Evolutionary conservation across 2,888 invertebrate genomes (phyloP).

Genomic region (Lepidochitona cinerea): DNA sequence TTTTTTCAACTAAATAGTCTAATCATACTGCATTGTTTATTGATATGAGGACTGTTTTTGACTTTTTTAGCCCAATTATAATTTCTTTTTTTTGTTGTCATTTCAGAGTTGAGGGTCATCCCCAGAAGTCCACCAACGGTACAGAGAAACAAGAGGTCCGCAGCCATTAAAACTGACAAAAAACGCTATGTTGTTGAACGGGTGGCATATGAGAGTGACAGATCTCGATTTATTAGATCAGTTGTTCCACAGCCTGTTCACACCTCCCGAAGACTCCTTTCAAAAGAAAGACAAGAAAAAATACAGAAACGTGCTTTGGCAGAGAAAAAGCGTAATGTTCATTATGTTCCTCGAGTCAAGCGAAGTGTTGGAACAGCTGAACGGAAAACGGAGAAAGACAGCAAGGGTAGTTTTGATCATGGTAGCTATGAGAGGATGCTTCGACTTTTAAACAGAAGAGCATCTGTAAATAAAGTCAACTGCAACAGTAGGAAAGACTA

Average conservation of each 20-base stretch:
- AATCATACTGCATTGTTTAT: no score
- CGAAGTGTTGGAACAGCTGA: not conserved
- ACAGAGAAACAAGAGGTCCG: not conserved
- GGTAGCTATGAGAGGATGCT: constrained; percentile 47
- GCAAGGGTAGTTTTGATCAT: constrained; percentile 43
- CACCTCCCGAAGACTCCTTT: not conserved
- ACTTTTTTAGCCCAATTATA: no score
- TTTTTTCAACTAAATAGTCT: no score
- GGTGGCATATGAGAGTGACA: not conserved
- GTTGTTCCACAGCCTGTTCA: not conserved
- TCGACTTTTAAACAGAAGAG: constrained; percentile 44
- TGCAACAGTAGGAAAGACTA: constrained; percentile 51
- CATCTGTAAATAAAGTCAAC: constrained; percentile 47
- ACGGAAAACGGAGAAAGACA: not conserved
- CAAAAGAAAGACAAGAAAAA: not conserved
- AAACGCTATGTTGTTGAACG: not conserved
- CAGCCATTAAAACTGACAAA: not conserved
- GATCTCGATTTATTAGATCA: not conserved
- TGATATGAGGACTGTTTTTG: no score
- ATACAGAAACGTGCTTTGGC: not conserved
- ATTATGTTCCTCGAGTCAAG: not conserved
- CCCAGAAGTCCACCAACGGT: not conserved
- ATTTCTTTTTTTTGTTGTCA: not conserved
- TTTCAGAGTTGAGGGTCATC: not conserved
- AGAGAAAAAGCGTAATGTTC: not conserved